A percentile compares a stretch with the other conserved stretches of the same genome.
Conservation (phyloP, 2,113 vertebrate genomes). For the Xenopus laevis region DNA sequence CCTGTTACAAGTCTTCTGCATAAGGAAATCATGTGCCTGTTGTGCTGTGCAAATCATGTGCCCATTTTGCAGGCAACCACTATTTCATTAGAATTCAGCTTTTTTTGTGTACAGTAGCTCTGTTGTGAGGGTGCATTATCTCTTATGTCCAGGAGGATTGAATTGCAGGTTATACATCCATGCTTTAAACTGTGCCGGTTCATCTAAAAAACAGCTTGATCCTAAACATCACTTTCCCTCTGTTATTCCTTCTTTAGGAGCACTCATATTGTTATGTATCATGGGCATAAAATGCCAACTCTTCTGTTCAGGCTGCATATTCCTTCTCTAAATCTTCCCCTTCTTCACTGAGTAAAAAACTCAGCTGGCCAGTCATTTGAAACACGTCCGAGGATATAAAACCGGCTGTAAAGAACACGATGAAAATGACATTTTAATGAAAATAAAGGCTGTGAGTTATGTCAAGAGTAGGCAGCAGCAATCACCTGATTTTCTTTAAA, state of each 20-base stretch:
- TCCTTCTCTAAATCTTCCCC: background rate
- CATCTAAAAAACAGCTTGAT: too few species aligned
- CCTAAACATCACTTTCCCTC: background rate
- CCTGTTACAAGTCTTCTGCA: too few species aligned
- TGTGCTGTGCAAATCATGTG: too few species aligned
- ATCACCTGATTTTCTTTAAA: background rate
- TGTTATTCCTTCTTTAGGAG: background rate
- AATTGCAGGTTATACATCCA: too few species aligned
- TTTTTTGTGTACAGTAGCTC: too few species aligned
- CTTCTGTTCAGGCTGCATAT: background rate
- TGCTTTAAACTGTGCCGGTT: too few species aligned
- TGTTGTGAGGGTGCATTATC: too few species aligned
- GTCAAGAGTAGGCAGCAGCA: background rate
- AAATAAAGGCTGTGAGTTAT: slow-evolving; percentile 2
- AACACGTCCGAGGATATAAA: background rate
- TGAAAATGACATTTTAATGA: background rate
- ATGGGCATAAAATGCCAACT: background rate
- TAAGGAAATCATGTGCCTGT: too few species aligned
- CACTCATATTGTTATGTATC: background rate
- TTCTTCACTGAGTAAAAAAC: background rate
- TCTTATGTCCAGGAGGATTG: too few species aligned
- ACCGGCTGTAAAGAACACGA: background rate
- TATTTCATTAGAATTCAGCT: too few species aligned
- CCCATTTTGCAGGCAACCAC: too few species aligned
- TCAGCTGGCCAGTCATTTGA: background rate